phyloP scores from a whole-genome alignment of 1,140 invertebrate species.

The Littorina saxatilis region DNA sequence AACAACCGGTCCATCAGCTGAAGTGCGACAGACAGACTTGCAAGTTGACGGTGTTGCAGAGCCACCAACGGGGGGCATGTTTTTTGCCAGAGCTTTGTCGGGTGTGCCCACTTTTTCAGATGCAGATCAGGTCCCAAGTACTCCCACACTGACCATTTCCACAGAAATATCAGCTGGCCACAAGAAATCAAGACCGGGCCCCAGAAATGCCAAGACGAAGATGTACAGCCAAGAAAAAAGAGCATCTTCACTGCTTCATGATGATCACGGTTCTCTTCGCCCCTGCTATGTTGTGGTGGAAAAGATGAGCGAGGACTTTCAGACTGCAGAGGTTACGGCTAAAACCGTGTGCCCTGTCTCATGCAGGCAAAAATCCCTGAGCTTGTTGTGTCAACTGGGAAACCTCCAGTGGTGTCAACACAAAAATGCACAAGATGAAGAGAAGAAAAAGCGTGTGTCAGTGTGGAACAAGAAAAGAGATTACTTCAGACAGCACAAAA shows the following conservation, averaged over 20 bases:
- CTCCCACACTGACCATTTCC: too few relatives aligned
- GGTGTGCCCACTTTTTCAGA: too few relatives aligned
- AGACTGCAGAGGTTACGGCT: not conserved
- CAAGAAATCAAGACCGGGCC: too few relatives aligned
- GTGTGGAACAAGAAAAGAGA: not conserved
- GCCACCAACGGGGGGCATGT: too few relatives aligned
- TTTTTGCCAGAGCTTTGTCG: too few relatives aligned
- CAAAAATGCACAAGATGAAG: not conserved
- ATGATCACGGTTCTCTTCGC: not conserved
- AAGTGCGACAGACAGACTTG: too few relatives aligned
- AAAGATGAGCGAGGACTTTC: not conserved
- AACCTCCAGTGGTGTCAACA: not conserved
- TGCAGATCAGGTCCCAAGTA: too few relatives aligned
- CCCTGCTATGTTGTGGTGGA: conserved; percentile 29
- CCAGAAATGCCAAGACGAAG: too few relatives aligned
- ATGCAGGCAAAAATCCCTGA: conserved; percentile 26
- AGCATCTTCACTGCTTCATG: not conserved
- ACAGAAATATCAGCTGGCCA: too few relatives aligned
- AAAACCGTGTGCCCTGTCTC: not conserved
- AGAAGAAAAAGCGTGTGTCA: not conserved
- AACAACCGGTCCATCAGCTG: too few relatives aligned
- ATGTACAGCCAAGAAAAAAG: too few relatives aligned
- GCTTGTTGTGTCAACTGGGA: conserved; percentile 4
- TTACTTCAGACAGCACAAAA: conserved; percentile 1
- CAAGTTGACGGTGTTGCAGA: too few relatives aligned